Evolutionary conservation across 2,113 vertebrate genomes (phyloP).

Genomic region (Poicephalus meyeri): DNA sequence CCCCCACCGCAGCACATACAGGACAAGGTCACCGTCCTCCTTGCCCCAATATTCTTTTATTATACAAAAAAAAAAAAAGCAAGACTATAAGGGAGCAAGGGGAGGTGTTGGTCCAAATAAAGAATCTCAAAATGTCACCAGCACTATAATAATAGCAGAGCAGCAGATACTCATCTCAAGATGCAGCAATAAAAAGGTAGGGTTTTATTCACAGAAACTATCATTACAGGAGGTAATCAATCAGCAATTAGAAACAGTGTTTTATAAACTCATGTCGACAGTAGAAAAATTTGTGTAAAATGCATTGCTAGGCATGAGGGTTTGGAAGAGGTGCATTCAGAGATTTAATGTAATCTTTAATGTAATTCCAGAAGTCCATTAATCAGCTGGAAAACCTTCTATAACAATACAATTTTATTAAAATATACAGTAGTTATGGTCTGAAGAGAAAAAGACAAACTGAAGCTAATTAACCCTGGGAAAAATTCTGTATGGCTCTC

Average conservation of each 20-base stretch:
- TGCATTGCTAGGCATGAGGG: not conserved
- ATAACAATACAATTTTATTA: not conserved
- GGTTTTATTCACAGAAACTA: not conserved
- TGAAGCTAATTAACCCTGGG: not conserved
- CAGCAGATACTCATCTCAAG: not conserved
- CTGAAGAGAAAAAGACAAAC: not conserved
- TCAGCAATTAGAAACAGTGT: not conserved
- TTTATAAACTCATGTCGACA: conserved; percentile 1
- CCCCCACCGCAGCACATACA: not conserved
- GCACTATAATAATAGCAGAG: not conserved
- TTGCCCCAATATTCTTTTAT: not conserved
- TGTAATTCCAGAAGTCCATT: not conserved
- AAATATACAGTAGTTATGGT: conserved; percentile 3
- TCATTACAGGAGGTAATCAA: not conserved
- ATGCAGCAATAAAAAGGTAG: not conserved
- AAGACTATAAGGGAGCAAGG: not conserved
- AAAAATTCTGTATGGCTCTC: not conserved
- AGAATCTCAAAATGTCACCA: not conserved
- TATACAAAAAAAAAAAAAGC: not conserved
- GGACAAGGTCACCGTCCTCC: fast-evolving
- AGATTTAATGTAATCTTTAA: not conserved
- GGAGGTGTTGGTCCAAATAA: not conserved
- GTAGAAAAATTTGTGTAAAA: not conserved
- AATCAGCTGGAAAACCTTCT: not conserved
- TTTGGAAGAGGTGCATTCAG: not conserved